Percentiles rank a stretch among this genome's conserved stretches.
These are phyloP conservation scores for Coboldia fuscipes DNA, from an alignment of 1,140 invertebrate genomes.

Conservation along the genomic window DNA sequence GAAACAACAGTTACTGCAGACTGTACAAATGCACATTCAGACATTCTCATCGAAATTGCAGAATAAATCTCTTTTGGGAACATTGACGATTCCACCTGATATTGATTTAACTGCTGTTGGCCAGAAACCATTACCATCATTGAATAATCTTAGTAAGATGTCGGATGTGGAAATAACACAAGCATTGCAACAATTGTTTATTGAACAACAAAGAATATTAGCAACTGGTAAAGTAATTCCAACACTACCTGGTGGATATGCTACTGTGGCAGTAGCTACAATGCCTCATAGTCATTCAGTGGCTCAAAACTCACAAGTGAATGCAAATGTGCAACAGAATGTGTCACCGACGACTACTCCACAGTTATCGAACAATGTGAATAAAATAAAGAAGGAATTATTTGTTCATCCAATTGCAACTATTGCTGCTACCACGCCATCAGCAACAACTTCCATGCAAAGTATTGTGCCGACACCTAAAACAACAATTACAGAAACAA, in stretches of 20 bases:
- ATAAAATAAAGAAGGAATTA: too few relatives aligned
- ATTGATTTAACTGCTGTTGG: constrained; percentile 14
- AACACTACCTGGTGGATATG: constrained; percentile 21
- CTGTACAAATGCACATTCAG: constrained; percentile 35
- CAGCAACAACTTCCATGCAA: constrained; percentile 1
- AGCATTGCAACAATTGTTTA: constrained; percentile 28
- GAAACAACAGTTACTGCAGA: constrained; percentile 32
- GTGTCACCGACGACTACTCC: constrained; percentile 5
- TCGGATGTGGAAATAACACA: constrained; percentile 20
- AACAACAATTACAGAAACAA: constrained; percentile 6
- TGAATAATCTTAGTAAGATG: constrained; percentile 9
- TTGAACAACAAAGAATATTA: constrained; percentile 36
- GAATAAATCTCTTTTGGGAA: constrained; percentile 13
- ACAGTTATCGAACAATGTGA: too few relatives aligned
- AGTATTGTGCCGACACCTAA: neutral
- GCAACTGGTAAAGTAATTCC: constrained; percentile 35
- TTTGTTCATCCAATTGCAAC: too few relatives aligned
- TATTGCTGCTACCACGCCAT: neutral
- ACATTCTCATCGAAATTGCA: constrained; percentile 25
- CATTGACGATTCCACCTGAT: constrained; percentile 10
- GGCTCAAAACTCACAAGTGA: constrained; percentile 1
- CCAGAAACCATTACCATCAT: constrained; percentile 10
- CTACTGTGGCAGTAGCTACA: constrained; percentile 4
- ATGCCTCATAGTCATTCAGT: neutral
- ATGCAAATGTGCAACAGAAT: constrained; percentile 11